Evolutionary conservation across 1,140 invertebrate genomes (phyloP), one percentile per base, ranked within the genome.

Genomic region (Atta colombica): DNA sequence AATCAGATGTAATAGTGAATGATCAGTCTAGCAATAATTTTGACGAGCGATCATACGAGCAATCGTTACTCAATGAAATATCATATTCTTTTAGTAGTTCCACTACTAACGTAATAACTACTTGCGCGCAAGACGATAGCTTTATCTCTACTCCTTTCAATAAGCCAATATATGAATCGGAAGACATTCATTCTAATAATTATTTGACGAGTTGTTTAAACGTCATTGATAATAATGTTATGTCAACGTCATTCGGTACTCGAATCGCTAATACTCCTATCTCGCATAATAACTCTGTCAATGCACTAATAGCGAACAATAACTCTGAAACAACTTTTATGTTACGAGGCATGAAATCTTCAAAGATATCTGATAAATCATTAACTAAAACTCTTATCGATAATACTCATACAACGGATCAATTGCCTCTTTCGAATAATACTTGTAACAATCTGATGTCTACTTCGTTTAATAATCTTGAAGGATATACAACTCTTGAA

Each of bases 241-340:
- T 93, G 91, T 93, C 94, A 1, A 94, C 93, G 6, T 94, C 94
- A 8, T 95, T 95, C 53, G 92, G 88, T 72, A 91, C 93, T 49
- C 75, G 87, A 12, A 78, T 88, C 18, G 78, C 80, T 21, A 90
- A 84, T 14, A 78, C 74, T 71, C 72, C 89, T 39, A 84, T 87
- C n/a, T 39, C 78, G 7, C 77, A 89, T 21, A 91, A 77, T 31
- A 88, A 88, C 45, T 65, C 87, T 51, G 78, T 78, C 60, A 75
- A 14, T 45, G 66, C 53, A 12, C n/a, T 72, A 63, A 49, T 12
- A n/a, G 31, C 53, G n/a, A 87, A 71, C 45, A 45, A 45, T 55
- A 88, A 89, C 21, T 58, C 61, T n/a, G 85, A 91, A 25, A 81
- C 35, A 39, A 39, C 71, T 65, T 85, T 68, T 4, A 53, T 77